Conservation (phyloP, 1,140 invertebrate species). For the Macrotrachela quadricornifera region DNA sequence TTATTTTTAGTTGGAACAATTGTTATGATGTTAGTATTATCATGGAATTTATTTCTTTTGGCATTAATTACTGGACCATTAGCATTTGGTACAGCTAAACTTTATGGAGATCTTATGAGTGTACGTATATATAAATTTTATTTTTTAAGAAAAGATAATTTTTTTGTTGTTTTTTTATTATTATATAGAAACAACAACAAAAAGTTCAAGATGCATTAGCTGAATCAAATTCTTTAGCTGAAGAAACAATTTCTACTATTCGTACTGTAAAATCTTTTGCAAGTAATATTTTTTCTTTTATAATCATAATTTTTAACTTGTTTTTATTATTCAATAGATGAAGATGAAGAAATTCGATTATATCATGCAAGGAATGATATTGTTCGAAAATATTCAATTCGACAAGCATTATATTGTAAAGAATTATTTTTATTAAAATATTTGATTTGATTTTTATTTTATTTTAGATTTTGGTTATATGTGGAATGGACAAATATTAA, state of each 20-base stretch:
- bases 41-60: conserved; percentile 26
- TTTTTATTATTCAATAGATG: conserved; percentile 10
- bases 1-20: conserved; percentile 14
- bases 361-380: conserved; percentile 11
- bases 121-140: no score
- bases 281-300: background rate
- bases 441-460: background rate
- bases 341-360: conserved; percentile 17
- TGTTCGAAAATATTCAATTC: conserved; percentile 6
- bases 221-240: conserved; percentile 27
- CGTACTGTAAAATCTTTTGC: conserved; percentile 25
- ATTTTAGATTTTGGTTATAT: conserved; percentile 12
- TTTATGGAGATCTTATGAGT: conserved; percentile 18
- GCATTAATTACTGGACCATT: conserved; percentile 29
- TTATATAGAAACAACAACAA: conserved; percentile 23
- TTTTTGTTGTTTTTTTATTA: conserved; percentile 14
- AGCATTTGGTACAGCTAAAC: conserved; percentile 25
- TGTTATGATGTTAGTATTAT: conserved; percentile 30
- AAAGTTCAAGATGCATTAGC: conserved; percentile 28
- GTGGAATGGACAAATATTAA: conserved; percentile 11
- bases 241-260: conserved; percentile 25
- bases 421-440: background rate
- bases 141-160: background rate
- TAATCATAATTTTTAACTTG: background rate
- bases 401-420: background rate